Conservation (phyloP, 2,888 invertebrate genomes). For the Colostygia pectinataria region DNA sequence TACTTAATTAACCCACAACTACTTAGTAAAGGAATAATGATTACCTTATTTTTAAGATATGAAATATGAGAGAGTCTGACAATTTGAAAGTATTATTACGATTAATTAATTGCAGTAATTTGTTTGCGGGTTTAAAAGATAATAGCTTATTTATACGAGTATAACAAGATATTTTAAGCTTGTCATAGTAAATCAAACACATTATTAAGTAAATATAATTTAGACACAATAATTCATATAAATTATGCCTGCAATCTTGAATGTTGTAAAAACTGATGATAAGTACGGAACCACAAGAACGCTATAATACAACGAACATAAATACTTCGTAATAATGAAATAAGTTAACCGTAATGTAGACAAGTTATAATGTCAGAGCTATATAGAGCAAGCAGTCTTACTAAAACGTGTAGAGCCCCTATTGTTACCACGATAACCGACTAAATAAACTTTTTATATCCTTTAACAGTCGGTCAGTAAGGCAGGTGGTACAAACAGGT, state of each 20-base stretch:
- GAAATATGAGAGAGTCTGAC: slow-evolving; percentile 38
- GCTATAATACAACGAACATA: neutral
- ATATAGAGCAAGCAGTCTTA: slow-evolving; percentile 18
- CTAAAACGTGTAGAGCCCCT: slow-evolving; percentile 30
- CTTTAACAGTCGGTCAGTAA: slow-evolving; percentile 59
- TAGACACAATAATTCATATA: too few relatives aligned
- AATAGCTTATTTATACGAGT: neutral
- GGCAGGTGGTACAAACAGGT: slow-evolving; percentile 75
- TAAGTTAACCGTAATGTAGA: slow-evolving; percentile 2
- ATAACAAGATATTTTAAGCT: neutral
- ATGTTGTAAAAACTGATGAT: too few relatives aligned
- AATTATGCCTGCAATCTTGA: too few relatives aligned
- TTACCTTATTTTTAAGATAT: slow-evolving; percentile 50
- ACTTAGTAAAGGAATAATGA: slow-evolving; percentile 71
- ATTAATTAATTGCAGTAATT: slow-evolving; percentile 20
- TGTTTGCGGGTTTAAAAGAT: slow-evolving; percentile 9
- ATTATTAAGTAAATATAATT: too few relatives aligned
- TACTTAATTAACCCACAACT: slow-evolving; percentile 77
- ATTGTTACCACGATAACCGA: slow-evolving; percentile 56
- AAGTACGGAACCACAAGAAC: too few relatives aligned
- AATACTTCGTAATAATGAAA: slow-evolving; percentile 5
- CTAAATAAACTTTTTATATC: slow-evolving; percentile 48
- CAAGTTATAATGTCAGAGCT: slow-evolving; percentile 31
- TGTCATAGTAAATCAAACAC: too few relatives aligned
- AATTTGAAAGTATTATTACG: slow-evolving; percentile 17